Evolutionary conservation across 2,888 invertebrate genomes (phyloP).

Genomic region (Aethes cnicana): DNA sequence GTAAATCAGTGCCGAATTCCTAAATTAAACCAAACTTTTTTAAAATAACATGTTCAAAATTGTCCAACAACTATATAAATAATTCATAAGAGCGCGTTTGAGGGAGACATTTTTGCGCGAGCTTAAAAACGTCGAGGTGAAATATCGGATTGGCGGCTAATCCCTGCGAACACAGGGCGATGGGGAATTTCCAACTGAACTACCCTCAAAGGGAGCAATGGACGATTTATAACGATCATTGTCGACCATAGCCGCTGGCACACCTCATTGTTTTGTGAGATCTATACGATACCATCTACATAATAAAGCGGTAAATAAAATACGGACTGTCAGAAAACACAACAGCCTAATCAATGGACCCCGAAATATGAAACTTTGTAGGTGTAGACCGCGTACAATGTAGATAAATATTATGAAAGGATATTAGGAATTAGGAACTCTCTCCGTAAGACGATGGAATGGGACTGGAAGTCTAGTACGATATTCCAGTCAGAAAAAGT

Average conservation of each 20-base stretch:
- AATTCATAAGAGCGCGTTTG: slow-evolving; percentile 31
- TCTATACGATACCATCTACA: too few relatives aligned
- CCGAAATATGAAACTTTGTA: too few relatives aligned
- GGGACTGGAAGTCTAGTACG: too few relatives aligned
- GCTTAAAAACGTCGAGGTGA: slow-evolving; percentile 35
- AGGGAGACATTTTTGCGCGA: slow-evolving; percentile 36
- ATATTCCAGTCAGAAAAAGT: too few relatives aligned
- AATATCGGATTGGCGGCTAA: slow-evolving; percentile 39
- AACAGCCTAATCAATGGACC: too few relatives aligned
- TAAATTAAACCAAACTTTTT: slow-evolving; percentile 18
- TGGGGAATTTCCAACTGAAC: slow-evolving; percentile 44
- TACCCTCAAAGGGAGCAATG: slow-evolving; percentile 32
- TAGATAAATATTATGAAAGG: too few relatives aligned
- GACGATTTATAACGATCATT: slow-evolving; percentile 29
- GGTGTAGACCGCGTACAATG: too few relatives aligned
- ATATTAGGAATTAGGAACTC: too few relatives aligned
- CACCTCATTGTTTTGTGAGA: background rate
- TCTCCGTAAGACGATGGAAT: too few relatives aligned
- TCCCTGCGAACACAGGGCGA: slow-evolving; percentile 37
- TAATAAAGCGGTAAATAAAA: too few relatives aligned
- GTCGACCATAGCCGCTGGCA: background rate
- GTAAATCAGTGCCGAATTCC: slow-evolving; percentile 10
- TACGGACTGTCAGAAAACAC: too few relatives aligned
- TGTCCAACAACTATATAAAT: slow-evolving; percentile 16
- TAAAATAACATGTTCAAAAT: slow-evolving; percentile 14